These are phyloP conservation scores for Peromyscus melanophrys DNA, from an alignment of 2,797 vertebrate species.

Conservation along the genomic window DNA sequence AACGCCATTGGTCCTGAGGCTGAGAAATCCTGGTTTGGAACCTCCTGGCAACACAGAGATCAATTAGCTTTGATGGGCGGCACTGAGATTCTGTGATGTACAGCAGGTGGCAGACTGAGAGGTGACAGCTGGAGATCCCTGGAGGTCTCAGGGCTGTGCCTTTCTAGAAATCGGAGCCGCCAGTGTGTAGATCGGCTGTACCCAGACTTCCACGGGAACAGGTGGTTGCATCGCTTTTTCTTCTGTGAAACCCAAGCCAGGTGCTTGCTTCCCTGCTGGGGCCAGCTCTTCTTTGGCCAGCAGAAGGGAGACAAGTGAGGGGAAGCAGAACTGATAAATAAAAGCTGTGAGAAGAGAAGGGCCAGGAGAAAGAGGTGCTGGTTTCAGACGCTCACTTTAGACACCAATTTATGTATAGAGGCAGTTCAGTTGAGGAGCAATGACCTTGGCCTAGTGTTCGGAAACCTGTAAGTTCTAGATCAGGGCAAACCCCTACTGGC, in stretches of 20 bases:
- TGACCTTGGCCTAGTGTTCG: neutral
- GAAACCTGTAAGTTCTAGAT: neutral
- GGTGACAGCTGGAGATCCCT: neutral
- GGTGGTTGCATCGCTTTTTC: neutral
- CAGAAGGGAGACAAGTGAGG: neutral
- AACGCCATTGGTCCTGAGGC: neutral
- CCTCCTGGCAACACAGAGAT: neutral
- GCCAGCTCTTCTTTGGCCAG: neutral
- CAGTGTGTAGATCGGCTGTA: rapidly evolving
- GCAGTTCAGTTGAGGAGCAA: neutral
- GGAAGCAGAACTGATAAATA: neutral
- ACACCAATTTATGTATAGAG: neutral
- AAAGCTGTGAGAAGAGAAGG: neutral
- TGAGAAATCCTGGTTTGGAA: neutral
- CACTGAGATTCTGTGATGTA: neutral
- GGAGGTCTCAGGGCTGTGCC: neutral
- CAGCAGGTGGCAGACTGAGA: neutral
- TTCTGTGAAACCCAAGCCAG: neutral
- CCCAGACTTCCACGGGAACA: neutral
- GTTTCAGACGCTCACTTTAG: neutral
- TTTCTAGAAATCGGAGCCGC: conserved; percentile 5
- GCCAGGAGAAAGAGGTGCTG: neutral
- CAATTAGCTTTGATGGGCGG: neutral
- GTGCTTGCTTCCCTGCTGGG: neutral
- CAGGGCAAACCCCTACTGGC: neutral